Base-by-base conservation (phyloP, 2,113 vertebrate species). In the Myiozetetes cayanensis region DNA sequence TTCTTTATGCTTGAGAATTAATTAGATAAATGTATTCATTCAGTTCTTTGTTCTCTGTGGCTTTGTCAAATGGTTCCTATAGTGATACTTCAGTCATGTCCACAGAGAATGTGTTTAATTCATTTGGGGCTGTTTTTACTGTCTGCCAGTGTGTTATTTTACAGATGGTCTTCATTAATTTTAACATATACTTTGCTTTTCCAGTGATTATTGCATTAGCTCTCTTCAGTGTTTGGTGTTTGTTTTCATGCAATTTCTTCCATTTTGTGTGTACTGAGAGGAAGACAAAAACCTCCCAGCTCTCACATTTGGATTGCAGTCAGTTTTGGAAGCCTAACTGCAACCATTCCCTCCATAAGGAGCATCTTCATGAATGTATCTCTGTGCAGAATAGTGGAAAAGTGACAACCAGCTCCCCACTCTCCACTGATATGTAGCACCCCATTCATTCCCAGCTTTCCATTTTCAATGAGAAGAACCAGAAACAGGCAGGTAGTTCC, bases 31-130 rank as follows among this genome's bases (percentile, higher is more conserved):
- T 73, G 18, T 61, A 93, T 88, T 82, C 18, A 77, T 85, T 73
- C 10, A 35, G 71, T 59, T 93, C 56, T 66, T 91, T 89, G 84
- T 74, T 94, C 77, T 62, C 74, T 30, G 46, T 35, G 49, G n/a
- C 39, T 91, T 87, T 91, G 47, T 82, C 41, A 66, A 93, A 96
- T 33, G 71, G 88, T 93, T 96, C 49, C 90, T 87, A 90, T 85
- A 92, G 85, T 46, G 63, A 93, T 75, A 47, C 25, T 94, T 80
- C 65, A 75, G 84, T 82, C 55, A 87, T 67, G 85, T 55, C 35
- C 70, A 68, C 56, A 85, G 61, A 85, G 35, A 93, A 71, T 20
- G 49, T 70, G 52, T 87, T 93, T 90, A 88, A 79, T 93, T 92
- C 52, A 83, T 90, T 73, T 70, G 18, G 11, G 15, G 23, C 37